phyloP scores from a whole-genome alignment of 1,140 invertebrate genomes.

The Scaptodrosophila lebanonensis region DNA sequence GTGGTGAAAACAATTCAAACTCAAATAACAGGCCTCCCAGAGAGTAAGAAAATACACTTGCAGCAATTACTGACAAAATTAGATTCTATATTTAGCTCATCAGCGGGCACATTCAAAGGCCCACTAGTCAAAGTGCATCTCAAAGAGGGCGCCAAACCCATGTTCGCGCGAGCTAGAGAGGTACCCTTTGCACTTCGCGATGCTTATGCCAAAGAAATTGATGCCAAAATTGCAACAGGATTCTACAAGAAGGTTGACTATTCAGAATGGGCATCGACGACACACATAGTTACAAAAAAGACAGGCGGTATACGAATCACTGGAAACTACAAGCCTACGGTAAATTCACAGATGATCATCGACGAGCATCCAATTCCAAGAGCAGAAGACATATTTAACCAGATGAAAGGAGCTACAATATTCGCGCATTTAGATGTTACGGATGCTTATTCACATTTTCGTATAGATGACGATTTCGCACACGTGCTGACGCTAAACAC shows the following conservation, averaged over 20 bases:
- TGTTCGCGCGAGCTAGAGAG: slow-evolving; percentile 1
- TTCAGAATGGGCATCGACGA: slow-evolving; percentile 19
- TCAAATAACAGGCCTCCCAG: too few relatives aligned
- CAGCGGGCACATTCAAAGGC: not conserved
- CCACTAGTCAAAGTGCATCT: slow-evolving; percentile 10
- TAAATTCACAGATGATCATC: too few relatives aligned
- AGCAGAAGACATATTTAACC: too few relatives aligned
- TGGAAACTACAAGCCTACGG: too few relatives aligned
- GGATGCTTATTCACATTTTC: slow-evolving; percentile 1
- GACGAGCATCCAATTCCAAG: too few relatives aligned
- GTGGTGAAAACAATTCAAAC: too few relatives aligned
- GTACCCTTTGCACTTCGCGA: not conserved
- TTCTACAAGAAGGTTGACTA: slow-evolving; percentile 28
- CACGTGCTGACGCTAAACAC: slow-evolving; percentile 8
- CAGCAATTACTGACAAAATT: too few relatives aligned
- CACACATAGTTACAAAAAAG: too few relatives aligned
- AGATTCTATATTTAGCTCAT: too few relatives aligned
- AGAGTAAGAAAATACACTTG: too few relatives aligned
- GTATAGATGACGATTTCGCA: slow-evolving; percentile 16
- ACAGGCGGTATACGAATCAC: too few relatives aligned
- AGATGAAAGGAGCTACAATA: slow-evolving; percentile 26
- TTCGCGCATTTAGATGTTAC: slow-evolving; percentile 3
- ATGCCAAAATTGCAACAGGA: slow-evolving; percentile 31
- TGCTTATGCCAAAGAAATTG: slow-evolving; percentile 30
- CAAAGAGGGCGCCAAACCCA: not conserved